These are phyloP conservation scores for Aphrophora alni DNA, from an alignment of 2,888 invertebrate species.

Conservation along the genomic window DNA sequence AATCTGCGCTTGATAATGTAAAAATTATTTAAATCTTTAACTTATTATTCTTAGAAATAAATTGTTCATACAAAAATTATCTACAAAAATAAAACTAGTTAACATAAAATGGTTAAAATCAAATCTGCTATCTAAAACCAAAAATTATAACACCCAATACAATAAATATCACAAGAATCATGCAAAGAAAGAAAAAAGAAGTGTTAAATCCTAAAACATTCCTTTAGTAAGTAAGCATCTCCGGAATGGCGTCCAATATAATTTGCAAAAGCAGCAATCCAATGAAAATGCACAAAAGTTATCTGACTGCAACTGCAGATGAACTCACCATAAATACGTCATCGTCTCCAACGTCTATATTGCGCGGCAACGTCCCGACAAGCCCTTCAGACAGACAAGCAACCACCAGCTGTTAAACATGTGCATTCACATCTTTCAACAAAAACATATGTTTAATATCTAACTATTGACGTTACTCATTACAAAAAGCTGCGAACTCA, in stretches of 20 bases:
- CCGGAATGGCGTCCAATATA: background rate
- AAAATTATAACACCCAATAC: background rate
- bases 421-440: conserved; percentile 2
- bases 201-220: background rate
- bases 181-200: background rate
- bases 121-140: too few relatives aligned
- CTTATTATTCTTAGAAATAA: too few relatives aligned
- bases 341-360: conserved; percentile 80
- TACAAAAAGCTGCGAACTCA: background rate
- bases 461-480: background rate
- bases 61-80: too few relatives aligned
- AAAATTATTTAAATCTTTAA: too few relatives aligned
- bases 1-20: too few relatives aligned
- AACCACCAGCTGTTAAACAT: conserved; percentile 9
- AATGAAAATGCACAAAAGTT: background rate
- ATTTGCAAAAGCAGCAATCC: conserved; percentile 2
- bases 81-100: too few relatives aligned
- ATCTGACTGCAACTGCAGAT: background rate
- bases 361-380: conserved; percentile 42
- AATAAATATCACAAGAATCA: background rate
- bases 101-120: too few relatives aligned
- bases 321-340: conserved; percentile 90
- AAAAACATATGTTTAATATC: background rate
- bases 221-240: background rate
- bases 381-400: conserved; percentile 42